Base-by-base conservation (phyloP, 2,113 vertebrate species). In the Rhineura floridana region DNA sequence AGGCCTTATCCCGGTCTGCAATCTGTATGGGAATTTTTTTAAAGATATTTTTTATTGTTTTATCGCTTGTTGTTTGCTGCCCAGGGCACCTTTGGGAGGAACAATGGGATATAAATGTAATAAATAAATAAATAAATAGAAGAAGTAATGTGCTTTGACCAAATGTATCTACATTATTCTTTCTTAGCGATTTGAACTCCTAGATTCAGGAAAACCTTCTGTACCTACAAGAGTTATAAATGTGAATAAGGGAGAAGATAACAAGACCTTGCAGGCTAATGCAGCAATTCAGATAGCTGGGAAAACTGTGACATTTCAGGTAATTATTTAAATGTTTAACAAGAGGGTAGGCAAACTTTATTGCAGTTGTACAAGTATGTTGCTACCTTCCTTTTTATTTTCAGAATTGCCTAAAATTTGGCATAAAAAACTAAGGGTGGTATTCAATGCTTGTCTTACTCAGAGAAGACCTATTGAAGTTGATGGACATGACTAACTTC, bases 101-200 rank as follows among this genome's bases (percentile, higher is more conserved):
- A n/a, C n/a, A n/a, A n/a, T n/a, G n/a, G n/a, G n/a, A n/a, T n/a
- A n/a, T n/a, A n/a, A n/a, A n/a, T n/a, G n/a, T n/a, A n/a, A n/a
- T n/a, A n/a, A n/a, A n/a, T n/a, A n/a, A n/a, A n/a, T n/a, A n/a
- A n/a, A n/a, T n/a, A n/a, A n/a, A 21, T 8, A 39, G 79, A 62
- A 19, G 19, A 59, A 59, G 52, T 21, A 42, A 48, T 23, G 3
- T 76, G 23, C n/a, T 85, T 91, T 15, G 48, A 33, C 42, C 90
- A 77, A 88, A 65, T 84, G 11, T 67, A 93, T 84, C 50, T 8
- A 1, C 28, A 70, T 70, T 48, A 12, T 85, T 72, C 93, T 94
- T 93, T 91, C 93, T 28, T 85, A 99, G 99, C 97, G 97, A 67
- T 99, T 99, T 97, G 98, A 99, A 91, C 97, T 99, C 85, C 81